Percentiles rank a stretch among this genome's conserved stretches.
These are phyloP conservation scores for Periophthalmodon schlosseri DNA, from an alignment of 2,113 vertebrate genomes.

Conservation along the genomic window DNA sequence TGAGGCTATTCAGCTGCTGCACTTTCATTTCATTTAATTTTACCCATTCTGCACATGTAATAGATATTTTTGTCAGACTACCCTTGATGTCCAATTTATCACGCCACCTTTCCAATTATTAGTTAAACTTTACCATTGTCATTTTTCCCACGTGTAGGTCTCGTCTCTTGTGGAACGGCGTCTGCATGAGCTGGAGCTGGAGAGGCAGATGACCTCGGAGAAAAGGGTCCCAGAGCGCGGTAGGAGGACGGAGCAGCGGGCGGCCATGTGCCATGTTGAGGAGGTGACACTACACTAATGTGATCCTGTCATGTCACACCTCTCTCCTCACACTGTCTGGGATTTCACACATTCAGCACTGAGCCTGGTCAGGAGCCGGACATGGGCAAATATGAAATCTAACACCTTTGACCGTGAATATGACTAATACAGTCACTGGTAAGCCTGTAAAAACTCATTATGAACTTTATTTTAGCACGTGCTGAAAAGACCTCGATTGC, in stretches of 20 bases:
- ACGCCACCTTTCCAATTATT: background rate
- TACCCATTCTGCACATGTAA: background rate
- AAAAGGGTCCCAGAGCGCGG: slow-evolving; percentile 69
- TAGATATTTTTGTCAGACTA: background rate
- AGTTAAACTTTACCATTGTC: slow-evolving; percentile 23
- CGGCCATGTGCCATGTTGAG: slow-evolving; percentile 68
- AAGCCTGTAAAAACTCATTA: background rate
- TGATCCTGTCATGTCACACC: slow-evolving; percentile 10
- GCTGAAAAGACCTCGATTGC: background rate
- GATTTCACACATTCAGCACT: background rate
- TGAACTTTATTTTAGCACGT: background rate
- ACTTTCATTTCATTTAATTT: background rate
- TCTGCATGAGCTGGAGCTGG: slow-evolving; percentile 89
- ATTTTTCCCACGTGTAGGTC: slow-evolving; percentile 71
- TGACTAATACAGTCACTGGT: background rate
- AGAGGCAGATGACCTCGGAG: slow-evolving; percentile 82
- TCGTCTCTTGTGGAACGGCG: slow-evolving; percentile 85
- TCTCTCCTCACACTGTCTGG: slow-evolving; percentile 4
- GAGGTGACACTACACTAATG: slow-evolving; percentile 77
- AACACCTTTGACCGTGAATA: background rate
- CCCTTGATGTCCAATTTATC: slow-evolving; percentile 23
- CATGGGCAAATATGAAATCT: background rate
- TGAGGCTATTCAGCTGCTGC: too few species aligned
- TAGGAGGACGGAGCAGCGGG: slow-evolving; percentile 77
- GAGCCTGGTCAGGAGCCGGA: background rate